Evolutionary conservation across 2,113 vertebrate species (phyloP), one percentile per base, ranked within the genome.

Genomic region (Phalacrocorax pelagicus): DNA sequence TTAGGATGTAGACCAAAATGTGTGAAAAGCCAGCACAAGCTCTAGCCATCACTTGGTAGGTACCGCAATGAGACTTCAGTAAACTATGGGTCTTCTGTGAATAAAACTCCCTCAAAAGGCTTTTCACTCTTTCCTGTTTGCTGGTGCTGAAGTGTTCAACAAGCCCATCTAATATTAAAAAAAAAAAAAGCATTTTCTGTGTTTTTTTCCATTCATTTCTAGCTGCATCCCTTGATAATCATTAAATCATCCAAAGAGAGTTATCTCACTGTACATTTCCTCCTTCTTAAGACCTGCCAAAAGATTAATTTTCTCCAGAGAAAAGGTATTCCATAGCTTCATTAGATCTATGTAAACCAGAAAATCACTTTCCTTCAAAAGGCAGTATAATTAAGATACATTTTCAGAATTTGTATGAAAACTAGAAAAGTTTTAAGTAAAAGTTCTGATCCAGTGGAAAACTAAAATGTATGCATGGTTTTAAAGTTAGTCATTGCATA

Each of bases 231-330:
- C 63, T 67, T 91, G 72, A 17, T 92, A 92, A 93, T 78, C 47
- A 57, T 81, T 59, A 89, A 81, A 47, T 89, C 57, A 83, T 73
- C 69, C 86, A 92, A 67, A 88, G 29, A 83, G 11, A 86, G 67
- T 84, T 92, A 74, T 84, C 55, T 69, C n/a, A 49, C 23, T 93
- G 67, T 81, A 75, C 61, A 65, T 79, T 74, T 95, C 65, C 44
- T 94, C 38, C n/a, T 94, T 46, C 54, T 81, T 83, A 63, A 93
- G 49, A 94, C 57, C 69, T 81, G 74, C 34, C 80, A 89, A 84
- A 93, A 78, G 67, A 84, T 92, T 80, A 38, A 82, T 95, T 55
- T 88, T 94, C 92, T 88, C 63, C 36, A 49, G 47, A 79, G 82
- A 78, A 88, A 55, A 65, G n/a, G 52, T 86, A 81, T 88, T 93